Base-by-base conservation (phyloP, 2,888 invertebrate species). In the Argyra leucocephala region DNA sequence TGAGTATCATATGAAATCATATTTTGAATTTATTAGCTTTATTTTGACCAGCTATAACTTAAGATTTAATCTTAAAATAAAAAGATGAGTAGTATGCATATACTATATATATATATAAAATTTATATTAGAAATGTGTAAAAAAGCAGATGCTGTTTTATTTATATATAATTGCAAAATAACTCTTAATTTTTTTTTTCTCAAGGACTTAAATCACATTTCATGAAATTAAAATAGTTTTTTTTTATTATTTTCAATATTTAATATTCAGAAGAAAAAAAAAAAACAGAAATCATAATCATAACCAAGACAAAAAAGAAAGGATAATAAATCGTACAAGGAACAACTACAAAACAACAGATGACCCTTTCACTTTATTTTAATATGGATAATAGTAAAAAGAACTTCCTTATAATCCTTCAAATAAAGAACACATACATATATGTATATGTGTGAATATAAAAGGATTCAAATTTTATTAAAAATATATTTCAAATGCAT, bases 121-220 rank as follows among this genome's bases (percentile, higher is more conserved):
- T n/a, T n/a, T n/a, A n/a, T n/a, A n/a, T n/a, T n/a, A n/a, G n/a
- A n/a, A n/a, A n/a, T n/a, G n/a, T n/a, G n/a, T n/a, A n/a, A n/a
- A 10, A 31, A 31, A 48, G 37, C 18, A 48, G 15, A 48, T 48
- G 12, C 48, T 48, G 9, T 48, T 18, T 3, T 18, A n/a, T n/a
- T n/a, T n/a, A n/a, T n/a, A n/a, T n/a, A 48, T 18, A 48, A 48
- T 48, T 48, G 12, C 18, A 18, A 18, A 18, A 48, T 48, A 48
- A 48, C 48, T 48, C 18, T 48, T 15, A 48, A 48, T 48, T 48
- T 18, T 48, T 1, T 48, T 18, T 48, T n/a, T 48, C 7, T 31
- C 31, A 48, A 48, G n/a, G 48, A 18, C n/a, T 48, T 48, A 48
- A 48, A 48, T 48, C 48, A 48, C 48, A 48, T 48, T 48, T 48